A percentile compares a stretch with the other conserved stretches of the same genome.
phyloP scores from a whole-genome alignment of 1,140 invertebrate species.

The Papilio polytes region DNA sequence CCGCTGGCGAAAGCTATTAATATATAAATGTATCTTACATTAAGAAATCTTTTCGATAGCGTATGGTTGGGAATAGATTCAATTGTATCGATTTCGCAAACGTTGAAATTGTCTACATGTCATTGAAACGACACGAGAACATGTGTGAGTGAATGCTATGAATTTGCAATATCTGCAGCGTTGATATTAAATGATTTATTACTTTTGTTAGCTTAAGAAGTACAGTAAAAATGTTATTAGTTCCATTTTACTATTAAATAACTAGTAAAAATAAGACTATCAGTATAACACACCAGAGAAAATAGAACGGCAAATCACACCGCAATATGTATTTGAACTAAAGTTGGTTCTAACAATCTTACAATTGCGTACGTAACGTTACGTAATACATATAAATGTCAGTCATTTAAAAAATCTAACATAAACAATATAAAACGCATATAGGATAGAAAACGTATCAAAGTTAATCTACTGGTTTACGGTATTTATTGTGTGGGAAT shows the following conservation, averaged over 20 bases:
- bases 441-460: background rate
- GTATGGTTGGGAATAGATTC: background rate
- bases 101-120: background rate
- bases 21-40: too few relatives aligned
- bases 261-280: too few relatives aligned
- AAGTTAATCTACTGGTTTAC: constrained; percentile 10
- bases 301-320: too few relatives aligned
- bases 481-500: background rate
- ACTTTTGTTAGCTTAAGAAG: background rate
- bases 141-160: background rate
- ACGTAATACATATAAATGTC: too few relatives aligned
- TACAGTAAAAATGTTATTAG: background rate
- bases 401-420: too few relatives aligned
- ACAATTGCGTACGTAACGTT: too few relatives aligned
- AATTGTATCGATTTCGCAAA: background rate
- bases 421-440: too few relatives aligned
- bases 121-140: constrained; percentile 8
- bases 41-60: background rate
- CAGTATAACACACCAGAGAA: too few relatives aligned
- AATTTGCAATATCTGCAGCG: constrained; percentile 7
- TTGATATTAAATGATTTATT: constrained; percentile 3
- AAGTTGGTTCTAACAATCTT: too few relatives aligned
- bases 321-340: too few relatives aligned
- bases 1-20: too few relatives aligned
- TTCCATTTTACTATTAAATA: too few relatives aligned